These are phyloP conservation scores for Cariama cristata DNA, from an alignment of 2,113 vertebrate species.

Conservation along the genomic window DNA sequence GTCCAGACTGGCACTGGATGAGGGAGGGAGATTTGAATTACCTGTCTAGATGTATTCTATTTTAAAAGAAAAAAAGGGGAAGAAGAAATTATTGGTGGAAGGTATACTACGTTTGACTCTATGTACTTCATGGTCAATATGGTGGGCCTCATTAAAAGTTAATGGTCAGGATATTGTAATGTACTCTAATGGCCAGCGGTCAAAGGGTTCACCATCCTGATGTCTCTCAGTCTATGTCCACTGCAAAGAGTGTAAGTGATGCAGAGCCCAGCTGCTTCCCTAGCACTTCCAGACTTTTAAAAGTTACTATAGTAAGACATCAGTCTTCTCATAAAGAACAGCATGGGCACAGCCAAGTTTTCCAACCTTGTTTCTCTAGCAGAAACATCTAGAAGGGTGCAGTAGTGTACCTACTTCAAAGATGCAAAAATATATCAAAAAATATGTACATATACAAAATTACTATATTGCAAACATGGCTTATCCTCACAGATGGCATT, in stretches of 20 bases:
- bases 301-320: not conserved
- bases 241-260: not conserved
- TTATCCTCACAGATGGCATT: not conserved
- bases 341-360: not conserved
- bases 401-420: not conserved
- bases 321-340: not conserved
- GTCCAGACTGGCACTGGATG: not conserved
- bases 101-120: not conserved
- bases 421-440: not conserved
- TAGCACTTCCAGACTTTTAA: not conserved
- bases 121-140: not conserved
- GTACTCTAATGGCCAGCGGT: not conserved
- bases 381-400: not conserved
- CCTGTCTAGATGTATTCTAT: not conserved
- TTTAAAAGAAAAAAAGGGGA: not conserved
- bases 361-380: not conserved
- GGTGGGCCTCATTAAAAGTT: conserved; percentile 24
- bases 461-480: not conserved
- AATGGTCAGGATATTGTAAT: not conserved
- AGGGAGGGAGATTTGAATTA: not conserved
- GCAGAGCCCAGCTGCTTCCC: not conserved
- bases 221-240: not conserved
- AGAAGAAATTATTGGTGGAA: not conserved
- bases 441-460: not conserved
- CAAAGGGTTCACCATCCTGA: not conserved